These are phyloP conservation scores for Macrotus californicus DNA, from an alignment of 2,113 vertebrate species.

Conservation along the genomic window DNA sequence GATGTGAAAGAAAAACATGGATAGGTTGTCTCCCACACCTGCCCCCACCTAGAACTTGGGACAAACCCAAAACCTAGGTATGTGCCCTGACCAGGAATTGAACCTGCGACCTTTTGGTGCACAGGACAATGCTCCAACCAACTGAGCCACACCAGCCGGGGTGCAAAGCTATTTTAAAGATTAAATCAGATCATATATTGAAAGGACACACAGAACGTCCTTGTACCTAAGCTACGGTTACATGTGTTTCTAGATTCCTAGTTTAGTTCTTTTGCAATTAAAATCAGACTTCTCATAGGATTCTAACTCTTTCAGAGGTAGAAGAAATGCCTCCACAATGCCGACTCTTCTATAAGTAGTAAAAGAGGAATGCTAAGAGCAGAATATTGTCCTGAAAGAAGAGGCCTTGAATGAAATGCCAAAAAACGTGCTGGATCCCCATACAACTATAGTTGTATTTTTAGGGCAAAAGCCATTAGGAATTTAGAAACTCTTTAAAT, in stretches of 20 bases:
- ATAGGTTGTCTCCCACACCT: no score
- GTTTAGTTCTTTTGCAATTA: conserved; percentile 7
- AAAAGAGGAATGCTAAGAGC: neutral
- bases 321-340: neutral
- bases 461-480: neutral
- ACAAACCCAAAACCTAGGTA: no score
- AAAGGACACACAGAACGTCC: neutral
- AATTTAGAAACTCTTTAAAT: neutral
- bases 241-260: neutral
- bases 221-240: neutral
- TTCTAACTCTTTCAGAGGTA: neutral
- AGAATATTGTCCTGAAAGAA: neutral
- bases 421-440: neutral
- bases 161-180: conserved; percentile 23
- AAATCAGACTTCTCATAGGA: neutral
- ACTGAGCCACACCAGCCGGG: no score
- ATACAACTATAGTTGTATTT: neutral
- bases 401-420: neutral
- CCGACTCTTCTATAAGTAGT: neutral
- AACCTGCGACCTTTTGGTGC: no score
- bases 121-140: no score
- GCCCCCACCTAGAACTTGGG: no score
- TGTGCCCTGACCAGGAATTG: no score
- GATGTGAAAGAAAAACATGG: no score
- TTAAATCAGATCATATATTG: conserved; percentile 14